phyloP scores from a whole-genome alignment of 53 echinoderm and acorn worm species.

The Crossaster papposus region DNA sequence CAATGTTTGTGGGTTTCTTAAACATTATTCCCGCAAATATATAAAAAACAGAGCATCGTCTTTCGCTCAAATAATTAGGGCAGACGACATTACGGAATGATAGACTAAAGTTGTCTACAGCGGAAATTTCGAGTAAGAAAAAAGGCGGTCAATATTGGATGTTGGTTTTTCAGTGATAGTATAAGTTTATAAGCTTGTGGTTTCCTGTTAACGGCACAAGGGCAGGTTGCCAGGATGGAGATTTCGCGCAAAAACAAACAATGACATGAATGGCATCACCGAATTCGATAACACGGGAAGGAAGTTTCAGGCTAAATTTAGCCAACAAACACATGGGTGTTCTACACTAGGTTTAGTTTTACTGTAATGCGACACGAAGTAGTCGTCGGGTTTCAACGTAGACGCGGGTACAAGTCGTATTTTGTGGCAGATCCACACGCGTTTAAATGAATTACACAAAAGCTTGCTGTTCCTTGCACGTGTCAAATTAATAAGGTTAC shows the following conservation, averaged over 20 bases:
- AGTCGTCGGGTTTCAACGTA: not conserved
- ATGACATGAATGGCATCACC: not conserved
- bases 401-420: not conserved
- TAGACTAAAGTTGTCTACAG: not conserved
- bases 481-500: too few relatives aligned
- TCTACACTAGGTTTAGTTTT: not conserved
- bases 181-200: not conserved
- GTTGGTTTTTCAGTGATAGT: not conserved
- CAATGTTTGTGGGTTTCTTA: too few relatives aligned
- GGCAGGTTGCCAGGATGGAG: not conserved
- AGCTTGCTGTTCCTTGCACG: too few relatives aligned
- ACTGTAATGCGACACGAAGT: not conserved
- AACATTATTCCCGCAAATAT: too few relatives aligned
- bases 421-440: too few relatives aligned
- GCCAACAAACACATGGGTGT: not conserved
- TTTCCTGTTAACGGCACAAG: not conserved
- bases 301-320: not conserved
- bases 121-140: not conserved
- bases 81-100: not conserved
- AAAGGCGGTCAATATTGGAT: not conserved
- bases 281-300: not conserved
- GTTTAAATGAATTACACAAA: too few relatives aligned
- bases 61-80: not conserved
- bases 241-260: not conserved
- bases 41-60: too few relatives aligned